phyloP scores from a whole-genome alignment of 2,888 invertebrate genomes.

The Sepioteuthis lessoniana region DNA sequence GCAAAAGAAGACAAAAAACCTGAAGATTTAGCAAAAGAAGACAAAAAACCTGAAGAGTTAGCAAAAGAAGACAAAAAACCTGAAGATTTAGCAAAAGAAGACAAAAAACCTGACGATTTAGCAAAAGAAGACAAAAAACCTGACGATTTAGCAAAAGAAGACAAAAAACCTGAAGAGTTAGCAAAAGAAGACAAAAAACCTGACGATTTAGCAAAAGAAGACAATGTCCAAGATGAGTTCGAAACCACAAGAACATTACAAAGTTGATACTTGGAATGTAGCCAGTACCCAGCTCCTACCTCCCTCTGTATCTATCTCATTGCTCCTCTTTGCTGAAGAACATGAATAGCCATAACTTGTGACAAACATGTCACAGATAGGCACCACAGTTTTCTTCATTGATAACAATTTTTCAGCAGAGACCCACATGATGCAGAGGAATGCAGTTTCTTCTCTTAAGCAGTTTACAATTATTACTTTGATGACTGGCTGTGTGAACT shows the following conservation, averaged over 20 bases:
- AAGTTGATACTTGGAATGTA: background rate
- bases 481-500: background rate
- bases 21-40: no score
- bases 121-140: no score
- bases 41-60: no score
- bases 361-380: background rate
- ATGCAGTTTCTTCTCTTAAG: background rate
- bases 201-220: no score
- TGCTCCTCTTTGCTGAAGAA: background rate
- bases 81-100: no score
- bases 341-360: background rate
- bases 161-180: no score
- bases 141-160: no score
- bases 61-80: no score
- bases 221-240: background rate
- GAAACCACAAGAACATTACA: slow-evolving; percentile 38
- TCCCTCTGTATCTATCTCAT: background rate
- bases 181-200: no score
- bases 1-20: no score
- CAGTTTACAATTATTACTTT: background rate
- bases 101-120: no score
- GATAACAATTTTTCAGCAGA: background rate
- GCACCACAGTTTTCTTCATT: background rate
- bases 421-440: background rate
- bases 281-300: background rate